These are phyloP conservation scores for Trichopoda pennipes DNA, from an alignment of 2,888 invertebrate genomes.

Conservation along the genomic window DNA sequence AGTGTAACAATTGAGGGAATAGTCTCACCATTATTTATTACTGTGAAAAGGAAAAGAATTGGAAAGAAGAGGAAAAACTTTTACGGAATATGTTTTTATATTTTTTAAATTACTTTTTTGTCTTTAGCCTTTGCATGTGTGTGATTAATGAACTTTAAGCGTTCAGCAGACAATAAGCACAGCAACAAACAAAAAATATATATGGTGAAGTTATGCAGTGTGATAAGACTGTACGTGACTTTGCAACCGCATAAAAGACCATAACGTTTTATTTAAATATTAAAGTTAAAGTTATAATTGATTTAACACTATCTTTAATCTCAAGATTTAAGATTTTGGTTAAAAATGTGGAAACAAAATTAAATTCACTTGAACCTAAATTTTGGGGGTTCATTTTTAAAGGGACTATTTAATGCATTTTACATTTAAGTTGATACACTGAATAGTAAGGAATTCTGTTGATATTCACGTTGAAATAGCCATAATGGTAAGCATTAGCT, in stretches of 20 bases:
- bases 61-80: background rate
- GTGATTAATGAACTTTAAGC: slow-evolving; percentile 54
- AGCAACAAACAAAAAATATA: slow-evolving; percentile 12
- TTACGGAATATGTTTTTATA: background rate
- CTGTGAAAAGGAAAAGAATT: background rate
- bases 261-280: slow-evolving; percentile 21
- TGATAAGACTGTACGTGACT: slow-evolving; percentile 50
- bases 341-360: background rate
- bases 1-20: background rate
- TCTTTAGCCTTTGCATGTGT: slow-evolving; percentile 14
- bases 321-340: background rate
- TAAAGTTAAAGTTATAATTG: background rate
- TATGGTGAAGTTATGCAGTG: slow-evolving; percentile 8
- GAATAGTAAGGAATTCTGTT: background rate
- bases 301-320: background rate
- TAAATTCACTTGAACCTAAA: no score
- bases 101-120: background rate
- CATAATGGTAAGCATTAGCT: slow-evolving; percentile 36
- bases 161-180: slow-evolving; percentile 33
- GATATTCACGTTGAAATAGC: slow-evolving; percentile 1
- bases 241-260: slow-evolving; percentile 52
- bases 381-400: no score
- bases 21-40: background rate
- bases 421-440: no score
- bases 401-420: no score